Base-by-base conservation (phyloP, 2,888 invertebrate genomes). In the Nomada fucata region DNA sequence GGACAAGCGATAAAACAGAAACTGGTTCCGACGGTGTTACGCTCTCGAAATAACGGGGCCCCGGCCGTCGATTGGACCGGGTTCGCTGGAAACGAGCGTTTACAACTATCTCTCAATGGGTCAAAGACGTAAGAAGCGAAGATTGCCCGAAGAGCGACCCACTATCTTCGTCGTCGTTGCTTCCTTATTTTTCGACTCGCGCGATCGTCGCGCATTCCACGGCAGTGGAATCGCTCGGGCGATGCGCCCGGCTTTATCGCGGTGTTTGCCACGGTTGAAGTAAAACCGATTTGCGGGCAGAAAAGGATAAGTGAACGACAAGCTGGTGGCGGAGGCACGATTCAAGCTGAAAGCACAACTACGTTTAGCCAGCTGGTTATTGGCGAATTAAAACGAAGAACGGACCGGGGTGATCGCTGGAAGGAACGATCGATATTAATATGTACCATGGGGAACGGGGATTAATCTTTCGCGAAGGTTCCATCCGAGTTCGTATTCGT, bases 21-120 rank as follows among this genome's bases (percentile, higher is more conserved):
- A 90, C 90, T 86, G 90, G 90, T 90, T 90, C 82, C 65, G 82
- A 65, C 83, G 53, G 53, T n/a, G 71, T n/a, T 68, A 74, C 78
- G 64, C 74, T 76, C 79, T 78, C 81, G 83, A 89, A 86, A 90
- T 89, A 85, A 89, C 88, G 88, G 89, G 71, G 57, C 72, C 61
- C 57, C 23, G 70, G 23, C 42, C 60, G 73, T 70, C 75, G 60
- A 67, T 65, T 63, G 74, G 74, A 59, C 82, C 72, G 53, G 15
- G 72, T 68, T 74, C 52, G 52, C 55, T 63, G 74, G 70, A 76
- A 57, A 75, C 72, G 18, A 42, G 47, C 50, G 57, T 79, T 86
- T 79, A 78, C 77, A 79, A 74, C 60, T 53, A 23, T 59, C 11
- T 47, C 77, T 71, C 55, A 79, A 86, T 76, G 82, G 73, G 73